Evolutionary conservation across 1,140 invertebrate species (phyloP).

Genomic region (Hycleus cichorii): DNA sequence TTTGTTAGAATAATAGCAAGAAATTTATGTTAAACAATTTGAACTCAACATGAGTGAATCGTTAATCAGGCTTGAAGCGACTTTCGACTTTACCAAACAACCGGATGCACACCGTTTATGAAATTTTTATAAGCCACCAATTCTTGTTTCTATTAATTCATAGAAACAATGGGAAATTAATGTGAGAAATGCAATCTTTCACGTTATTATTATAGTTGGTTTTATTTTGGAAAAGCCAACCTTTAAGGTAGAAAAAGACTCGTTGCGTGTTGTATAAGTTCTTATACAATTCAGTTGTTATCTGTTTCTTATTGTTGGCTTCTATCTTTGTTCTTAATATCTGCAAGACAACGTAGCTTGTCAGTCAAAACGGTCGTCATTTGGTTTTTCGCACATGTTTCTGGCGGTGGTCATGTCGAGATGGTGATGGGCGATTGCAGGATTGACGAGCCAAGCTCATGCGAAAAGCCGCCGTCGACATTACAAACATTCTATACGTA

Average conservation of each 20-base stretch:
- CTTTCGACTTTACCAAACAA: constrained; percentile 6
- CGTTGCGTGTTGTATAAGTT: neutral
- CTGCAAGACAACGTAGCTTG: neutral
- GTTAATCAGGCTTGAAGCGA: constrained; percentile 19
- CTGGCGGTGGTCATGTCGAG: constrained; percentile 32
- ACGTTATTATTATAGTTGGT: too few species aligned
- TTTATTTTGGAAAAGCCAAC: too few species aligned
- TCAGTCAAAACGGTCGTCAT: constrained; percentile 22
- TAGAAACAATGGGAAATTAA: neutral
- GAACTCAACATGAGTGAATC: constrained; percentile 10
- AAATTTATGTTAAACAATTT: constrained; percentile 13
- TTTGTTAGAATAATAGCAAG: neutral
- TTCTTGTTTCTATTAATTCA: neutral
- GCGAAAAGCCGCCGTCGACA: constrained; percentile 1
- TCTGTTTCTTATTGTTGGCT: neutral
- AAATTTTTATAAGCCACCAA: constrained; percentile 18
- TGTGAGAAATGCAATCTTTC: neutral
- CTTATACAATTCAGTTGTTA: neutral
- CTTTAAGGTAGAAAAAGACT: neutral
- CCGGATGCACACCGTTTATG: constrained; percentile 19
- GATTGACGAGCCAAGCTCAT: constrained; percentile 33
- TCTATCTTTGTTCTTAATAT: neutral
- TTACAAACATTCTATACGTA: too few species aligned
- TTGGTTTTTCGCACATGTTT: constrained; percentile 30
- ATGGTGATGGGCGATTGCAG: constrained; percentile 31